Evolutionary conservation across 2,888 invertebrate species (phyloP), one percentile per base, ranked within the genome.

Genomic region (Cancer borealis): DNA sequence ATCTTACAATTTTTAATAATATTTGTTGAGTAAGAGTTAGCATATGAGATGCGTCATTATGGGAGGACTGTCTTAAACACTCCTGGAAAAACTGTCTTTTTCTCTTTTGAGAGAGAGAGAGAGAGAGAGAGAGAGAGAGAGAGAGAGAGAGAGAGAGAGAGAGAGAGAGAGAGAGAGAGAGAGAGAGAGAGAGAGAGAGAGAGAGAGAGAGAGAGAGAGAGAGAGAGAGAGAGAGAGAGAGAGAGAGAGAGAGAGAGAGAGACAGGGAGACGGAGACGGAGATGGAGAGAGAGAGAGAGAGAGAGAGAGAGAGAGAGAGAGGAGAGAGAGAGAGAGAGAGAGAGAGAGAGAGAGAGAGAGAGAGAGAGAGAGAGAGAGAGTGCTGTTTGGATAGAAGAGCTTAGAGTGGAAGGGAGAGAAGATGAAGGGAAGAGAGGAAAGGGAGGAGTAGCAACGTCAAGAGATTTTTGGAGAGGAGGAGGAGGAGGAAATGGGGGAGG

Each of bases 281-380:
- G 10, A 49, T 1, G 3, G 49, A 49, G 49, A 49, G 49, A 49
- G 49, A 49, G 49, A 49, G 49, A 49, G 49, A 49, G 54, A 14
- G 14, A 54, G 54, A 14, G 54, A 14, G 54, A 54, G 14, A 14
- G 14, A 54, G 14, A 14, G 54, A 54, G 14, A 14, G 14, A 54
- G 54, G n/a, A 89, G 89, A 89, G 47, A 89, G 89, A 89, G 47
- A 47, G 47, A 89, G 89, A 89, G 54, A 47, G 47, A 89, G 89
- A 89, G 47, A 89, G 89, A 89, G 47, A 47, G 47, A 89, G 89
- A 89, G 89, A 88, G 88, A 88, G 88, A 89, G 88, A 89, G 88
- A 89, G 88, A 89, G 21, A 12, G 12, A 26, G 88, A 12, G 17
- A 12, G 12, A 26, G 88, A 26, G 17, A 12, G 12, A 26, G 88